Percentiles rank a stretch among this genome's conserved stretches.
Conservation (phyloP, 2,888 invertebrate species). For the Nasonia oneida region DNA sequence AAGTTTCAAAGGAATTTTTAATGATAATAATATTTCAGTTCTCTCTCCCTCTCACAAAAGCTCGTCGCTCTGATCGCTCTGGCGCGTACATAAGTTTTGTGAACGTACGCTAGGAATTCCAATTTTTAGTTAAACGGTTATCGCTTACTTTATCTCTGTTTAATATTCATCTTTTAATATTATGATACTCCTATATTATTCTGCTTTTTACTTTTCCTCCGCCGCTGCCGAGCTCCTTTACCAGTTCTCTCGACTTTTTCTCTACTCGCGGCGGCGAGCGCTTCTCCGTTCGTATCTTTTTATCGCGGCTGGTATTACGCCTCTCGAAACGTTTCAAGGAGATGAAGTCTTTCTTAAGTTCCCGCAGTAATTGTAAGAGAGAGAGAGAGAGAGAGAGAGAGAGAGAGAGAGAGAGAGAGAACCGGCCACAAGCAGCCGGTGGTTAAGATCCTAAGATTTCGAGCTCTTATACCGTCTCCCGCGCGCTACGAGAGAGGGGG, state of each 20-base stretch:
- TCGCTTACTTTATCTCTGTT: conserved; percentile 7
- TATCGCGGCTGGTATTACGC: conserved; percentile 54
- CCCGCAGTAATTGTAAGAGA: conserved; percentile 56
- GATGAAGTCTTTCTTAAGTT: conserved; percentile 57
- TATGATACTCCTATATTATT: conserved; percentile 9
- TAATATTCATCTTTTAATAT: conserved; percentile 14
- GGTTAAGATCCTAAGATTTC: conserved; percentile 47
- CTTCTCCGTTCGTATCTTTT: conserved; percentile 46
- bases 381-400: background rate
- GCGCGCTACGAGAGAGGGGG: background rate
- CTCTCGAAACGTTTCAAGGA: conserved; percentile 53
- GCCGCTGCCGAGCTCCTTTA: background rate
- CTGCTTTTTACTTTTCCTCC: conserved; percentile 1
- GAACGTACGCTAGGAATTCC: background rate
- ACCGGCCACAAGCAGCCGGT: conserved; percentile 20
- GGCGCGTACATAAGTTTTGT: no score
- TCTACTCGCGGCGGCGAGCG: conserved; percentile 11
- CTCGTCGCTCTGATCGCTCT: no score
- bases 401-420: background rate
- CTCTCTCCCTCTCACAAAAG: no score
- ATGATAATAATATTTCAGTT: no score
- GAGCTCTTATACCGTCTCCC: background rate
- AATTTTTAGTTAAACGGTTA: background rate
- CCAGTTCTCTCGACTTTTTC: background rate
- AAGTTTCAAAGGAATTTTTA: no score